Evolutionary conservation across 2,797 vertebrate genomes (phyloP).

Genomic region (Chelidonichthys spinosus): DNA sequence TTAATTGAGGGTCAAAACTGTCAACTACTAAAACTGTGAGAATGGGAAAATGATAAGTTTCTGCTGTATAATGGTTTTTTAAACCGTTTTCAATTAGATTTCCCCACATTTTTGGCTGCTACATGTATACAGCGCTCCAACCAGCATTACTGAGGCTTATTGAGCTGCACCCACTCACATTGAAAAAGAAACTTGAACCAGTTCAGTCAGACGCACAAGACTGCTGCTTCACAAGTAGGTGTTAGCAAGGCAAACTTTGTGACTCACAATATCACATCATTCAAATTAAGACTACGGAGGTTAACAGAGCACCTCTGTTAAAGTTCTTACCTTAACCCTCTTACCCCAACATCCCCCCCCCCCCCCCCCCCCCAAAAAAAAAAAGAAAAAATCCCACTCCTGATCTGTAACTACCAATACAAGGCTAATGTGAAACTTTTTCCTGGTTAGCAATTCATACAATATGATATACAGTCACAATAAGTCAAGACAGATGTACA

Average conservation of each 20-base stretch:
- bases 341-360: too few species aligned
- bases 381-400: background rate
- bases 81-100: slow-evolving; percentile 25
- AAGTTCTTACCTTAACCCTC: background rate
- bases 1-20: slow-evolving; percentile 30
- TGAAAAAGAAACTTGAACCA: slow-evolving; percentile 21
- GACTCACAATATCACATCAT: slow-evolving; percentile 16
- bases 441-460: background rate
- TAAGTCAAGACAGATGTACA: background rate
- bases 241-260: slow-evolving; percentile 10
- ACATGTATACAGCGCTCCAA: slow-evolving; percentile 6
- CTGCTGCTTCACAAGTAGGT: slow-evolving; percentile 20
- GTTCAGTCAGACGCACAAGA: slow-evolving; percentile 20
- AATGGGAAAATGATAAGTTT: slow-evolving; percentile 44
- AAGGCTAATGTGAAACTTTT: background rate
- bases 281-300: background rate
- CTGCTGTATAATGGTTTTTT: slow-evolving; percentile 27
- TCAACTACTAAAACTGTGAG: slow-evolving; percentile 26
- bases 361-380: too few species aligned
- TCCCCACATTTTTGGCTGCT: slow-evolving; percentile 36
- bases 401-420: slow-evolving; percentile 4
- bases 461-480: background rate
- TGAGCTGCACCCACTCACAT: slow-evolving; percentile 25
- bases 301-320: background rate
- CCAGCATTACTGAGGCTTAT: slow-evolving; percentile 39